These are phyloP conservation scores for Tyto alba DNA, from an alignment of 2,113 vertebrate genomes.

Conservation along the genomic window DNA sequence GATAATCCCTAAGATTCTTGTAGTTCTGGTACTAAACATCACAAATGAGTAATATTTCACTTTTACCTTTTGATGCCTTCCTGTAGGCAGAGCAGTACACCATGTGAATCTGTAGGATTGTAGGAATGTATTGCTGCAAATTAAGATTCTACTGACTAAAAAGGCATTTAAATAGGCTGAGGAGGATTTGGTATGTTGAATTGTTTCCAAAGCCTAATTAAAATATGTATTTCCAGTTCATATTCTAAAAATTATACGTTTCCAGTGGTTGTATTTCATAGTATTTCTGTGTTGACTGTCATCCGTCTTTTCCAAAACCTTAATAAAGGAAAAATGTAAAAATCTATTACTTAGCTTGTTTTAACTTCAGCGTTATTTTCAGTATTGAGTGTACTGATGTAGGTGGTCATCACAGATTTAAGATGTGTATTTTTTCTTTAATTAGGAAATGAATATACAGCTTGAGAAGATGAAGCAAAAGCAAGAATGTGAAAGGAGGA, in stretches of 20 bases:
- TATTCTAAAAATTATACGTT: not conserved
- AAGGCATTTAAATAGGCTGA: conserved; percentile 9
- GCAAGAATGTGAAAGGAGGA: conserved; percentile 76
- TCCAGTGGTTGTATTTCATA: not conserved
- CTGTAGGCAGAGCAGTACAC: not conserved
- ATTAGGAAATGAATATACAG: conserved; percentile 72
- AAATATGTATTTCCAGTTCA: not conserved
- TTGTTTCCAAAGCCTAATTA: not conserved
- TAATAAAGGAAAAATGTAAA: not conserved
- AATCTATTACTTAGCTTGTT: not conserved
- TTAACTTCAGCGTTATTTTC: not conserved
- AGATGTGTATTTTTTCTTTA: not conserved
- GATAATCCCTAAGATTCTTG: not conserved
- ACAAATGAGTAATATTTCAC: not conserved
- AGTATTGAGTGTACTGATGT: not conserved
- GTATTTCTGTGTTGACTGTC: not conserved
- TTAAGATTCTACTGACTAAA: conserved; percentile 11
- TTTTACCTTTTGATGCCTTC: not conserved
- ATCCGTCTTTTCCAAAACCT: not conserved
- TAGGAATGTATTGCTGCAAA: not conserved
- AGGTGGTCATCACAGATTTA: not conserved
- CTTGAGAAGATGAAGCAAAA: conserved; percentile 74
- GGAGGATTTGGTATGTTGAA: not conserved
- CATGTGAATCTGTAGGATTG: not conserved
- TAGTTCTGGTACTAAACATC: not conserved